These are phyloP conservation scores for Micromesistius poutassou DNA, from an alignment of 2,797 vertebrate species.

Conservation along the genomic window DNA sequence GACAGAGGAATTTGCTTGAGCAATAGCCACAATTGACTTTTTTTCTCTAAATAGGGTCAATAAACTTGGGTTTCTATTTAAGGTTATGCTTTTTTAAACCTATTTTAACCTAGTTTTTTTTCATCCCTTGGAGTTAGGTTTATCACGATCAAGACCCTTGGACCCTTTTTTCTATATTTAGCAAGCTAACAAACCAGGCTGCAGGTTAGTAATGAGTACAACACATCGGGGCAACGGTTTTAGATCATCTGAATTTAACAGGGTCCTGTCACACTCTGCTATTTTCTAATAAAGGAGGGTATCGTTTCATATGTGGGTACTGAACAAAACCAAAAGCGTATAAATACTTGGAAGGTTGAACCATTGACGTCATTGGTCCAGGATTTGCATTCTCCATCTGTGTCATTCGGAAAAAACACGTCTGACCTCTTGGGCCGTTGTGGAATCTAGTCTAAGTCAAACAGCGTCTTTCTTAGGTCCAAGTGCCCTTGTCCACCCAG, in stretches of 20 bases:
- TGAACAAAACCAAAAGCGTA: neutral
- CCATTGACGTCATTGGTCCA: no score
- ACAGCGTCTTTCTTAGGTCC: neutral
- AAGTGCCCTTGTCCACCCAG: neutral
- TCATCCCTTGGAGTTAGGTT: neutral
- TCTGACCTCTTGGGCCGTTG: neutral
- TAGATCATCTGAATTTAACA: neutral
- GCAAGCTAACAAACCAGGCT: neutral
- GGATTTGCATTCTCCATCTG: no score
- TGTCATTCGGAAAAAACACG: no score
- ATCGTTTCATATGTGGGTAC: neutral
- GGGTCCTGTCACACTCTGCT: no score
- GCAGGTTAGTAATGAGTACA: neutral
- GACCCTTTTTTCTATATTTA: neutral
- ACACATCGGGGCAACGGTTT: neutral
- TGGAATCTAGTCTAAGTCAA: neutral
- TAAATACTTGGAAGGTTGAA: no score
- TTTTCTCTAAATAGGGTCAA: neutral
- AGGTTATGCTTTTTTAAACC: conserved; percentile 4
- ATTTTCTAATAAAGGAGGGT: neutral
- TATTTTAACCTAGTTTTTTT: neutral
- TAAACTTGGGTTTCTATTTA: neutral
- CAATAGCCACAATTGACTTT: neutral
- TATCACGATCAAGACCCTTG: neutral
- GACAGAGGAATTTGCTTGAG: neutral